These are phyloP conservation scores for Chelmon rostratus DNA, from an alignment of 2,797 vertebrate species.

Conservation along the genomic window DNA sequence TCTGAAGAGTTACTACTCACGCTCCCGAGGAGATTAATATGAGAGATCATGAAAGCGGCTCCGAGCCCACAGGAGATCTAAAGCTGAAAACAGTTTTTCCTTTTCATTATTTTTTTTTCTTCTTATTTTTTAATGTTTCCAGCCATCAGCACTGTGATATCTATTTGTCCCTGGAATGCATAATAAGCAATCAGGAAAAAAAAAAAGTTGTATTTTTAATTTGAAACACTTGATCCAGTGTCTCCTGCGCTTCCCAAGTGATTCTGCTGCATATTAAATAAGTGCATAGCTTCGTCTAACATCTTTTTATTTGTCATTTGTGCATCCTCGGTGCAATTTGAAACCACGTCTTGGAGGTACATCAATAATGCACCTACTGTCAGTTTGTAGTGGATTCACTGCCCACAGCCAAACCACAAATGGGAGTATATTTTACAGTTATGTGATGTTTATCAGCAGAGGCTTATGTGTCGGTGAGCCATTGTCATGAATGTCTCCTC, in stretches of 20 bases:
- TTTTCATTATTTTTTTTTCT: background rate
- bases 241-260: background rate
- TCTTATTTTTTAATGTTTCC: background rate
- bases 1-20: slow-evolving; percentile 13
- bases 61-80: slow-evolving; percentile 6
- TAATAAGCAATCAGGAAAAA: background rate
- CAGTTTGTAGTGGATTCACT: background rate
- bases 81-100: background rate
- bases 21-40: slow-evolving; percentile 1
- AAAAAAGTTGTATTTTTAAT: background rate
- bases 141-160: background rate
- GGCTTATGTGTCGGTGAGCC: slow-evolving; percentile 13
- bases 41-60: slow-evolving; percentile 18
- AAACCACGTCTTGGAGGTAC: background rate
- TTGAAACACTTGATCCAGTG: background rate
- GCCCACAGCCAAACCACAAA: background rate
- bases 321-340: background rate
- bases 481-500: slow-evolving; percentile 14
- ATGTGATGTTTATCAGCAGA: slow-evolving; percentile 14
- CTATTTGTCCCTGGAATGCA: background rate
- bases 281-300: background rate
- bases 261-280: slow-evolving; percentile 9
- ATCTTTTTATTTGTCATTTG: background rate
- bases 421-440: slow-evolving; percentile 1
- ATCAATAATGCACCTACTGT: background rate